Base-by-base conservation (phyloP, 1,140 invertebrate species). In the Chionoecetes opilio region DNA sequence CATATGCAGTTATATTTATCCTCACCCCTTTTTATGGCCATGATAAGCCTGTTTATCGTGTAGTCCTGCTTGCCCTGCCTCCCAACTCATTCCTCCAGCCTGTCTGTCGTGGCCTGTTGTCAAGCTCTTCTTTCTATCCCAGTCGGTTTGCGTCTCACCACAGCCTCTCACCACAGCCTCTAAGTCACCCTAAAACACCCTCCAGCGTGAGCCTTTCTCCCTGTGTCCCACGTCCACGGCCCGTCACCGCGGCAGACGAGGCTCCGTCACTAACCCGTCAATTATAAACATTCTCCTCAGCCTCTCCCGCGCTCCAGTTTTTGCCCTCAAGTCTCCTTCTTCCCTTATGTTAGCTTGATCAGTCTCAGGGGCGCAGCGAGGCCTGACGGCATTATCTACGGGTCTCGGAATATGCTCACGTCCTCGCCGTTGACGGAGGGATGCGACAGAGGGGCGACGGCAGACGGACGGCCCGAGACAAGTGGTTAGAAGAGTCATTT, bases 111-210 rank as follows among this genome's bases (percentile, higher is more conserved):
- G 21, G 8, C 21, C 46, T 17, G 11, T 53, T 9, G 63, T 75
- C 63, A 17, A n/a, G n/a, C 63, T 75, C 21, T 75, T n/a, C 63
- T 75, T 26, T n/a, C n/a, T 8, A 75, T n/a, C 5, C 41, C 41
- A 46, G 41, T 14, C 41, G 14, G 14, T 46, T 46, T 46, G n/a
- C n/a, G n/a, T 53, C 46, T 53, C 21, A 53, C 46, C 63, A n/a
- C 63, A 26, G 21, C 63, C 63, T 75, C 53, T 75, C 63, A 75
- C 63, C 63, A n/a, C 63, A 75, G 63, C 63, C 63, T 75, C 63
- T 63, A 26, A 26, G 63, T 75, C 63, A n/a, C 63, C 63, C 63
- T n/a, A 75, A n/a, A 75, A 75, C 63, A 75, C 63, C 63, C 63
- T 75, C 63, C 21, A 75, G 63, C 63, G 21, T 75, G 21, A 14